Conservation (phyloP, 2,113 vertebrate species). For the Pterocles burchelli region DNA sequence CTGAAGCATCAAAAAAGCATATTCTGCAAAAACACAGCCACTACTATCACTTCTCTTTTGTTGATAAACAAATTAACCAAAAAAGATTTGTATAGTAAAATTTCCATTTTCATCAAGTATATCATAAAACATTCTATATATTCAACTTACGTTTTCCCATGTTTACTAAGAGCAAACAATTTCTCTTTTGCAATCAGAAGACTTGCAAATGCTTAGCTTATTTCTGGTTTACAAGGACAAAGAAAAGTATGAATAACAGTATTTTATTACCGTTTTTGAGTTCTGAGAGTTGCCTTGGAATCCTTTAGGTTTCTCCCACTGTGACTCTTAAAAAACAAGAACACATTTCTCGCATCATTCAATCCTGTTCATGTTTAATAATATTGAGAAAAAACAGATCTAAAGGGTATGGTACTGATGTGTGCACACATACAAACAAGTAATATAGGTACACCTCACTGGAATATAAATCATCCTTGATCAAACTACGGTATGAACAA, state of each 20-base stretch:
- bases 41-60: neutral
- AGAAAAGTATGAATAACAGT: neutral
- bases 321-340: conserved; percentile 76
- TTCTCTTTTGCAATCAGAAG: neutral
- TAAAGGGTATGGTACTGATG: neutral
- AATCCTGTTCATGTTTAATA: neutral
- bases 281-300: conserved; percentile 73
- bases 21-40: neutral
- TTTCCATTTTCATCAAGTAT: neutral
- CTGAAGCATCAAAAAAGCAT: neutral
- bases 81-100: neutral
- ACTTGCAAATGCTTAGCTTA: neutral
- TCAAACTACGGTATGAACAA: neutral
- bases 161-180: neutral
- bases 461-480: neutral
- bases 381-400: neutral
- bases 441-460: neutral
- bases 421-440: neutral
- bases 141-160: neutral
- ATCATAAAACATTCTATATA: neutral
- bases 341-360: neutral
- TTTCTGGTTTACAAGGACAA: neutral
- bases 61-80: neutral
- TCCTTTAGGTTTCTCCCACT: conserved; percentile 84
- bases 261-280: conserved; percentile 72